Percentiles rank a stretch among this genome's conserved stretches.
phyloP scores from a whole-genome alignment of 2,888 invertebrate genomes.

The Cotesia congregata region DNA sequence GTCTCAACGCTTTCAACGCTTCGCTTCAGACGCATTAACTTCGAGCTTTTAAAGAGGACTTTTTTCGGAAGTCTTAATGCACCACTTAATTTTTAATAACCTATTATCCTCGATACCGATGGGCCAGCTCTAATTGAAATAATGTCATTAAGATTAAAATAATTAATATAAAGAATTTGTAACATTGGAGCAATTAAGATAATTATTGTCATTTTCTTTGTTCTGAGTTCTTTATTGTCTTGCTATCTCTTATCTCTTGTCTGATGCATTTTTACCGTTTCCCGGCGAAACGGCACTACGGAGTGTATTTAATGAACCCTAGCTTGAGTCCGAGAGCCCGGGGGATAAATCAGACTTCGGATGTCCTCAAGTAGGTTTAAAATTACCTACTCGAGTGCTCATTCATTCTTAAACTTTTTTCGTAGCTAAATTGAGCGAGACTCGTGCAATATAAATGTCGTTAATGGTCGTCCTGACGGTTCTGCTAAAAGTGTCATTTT shows the following conservation, averaged over 20 bases:
- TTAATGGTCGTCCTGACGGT: slow-evolving; percentile 21
- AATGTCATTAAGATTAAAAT: neutral
- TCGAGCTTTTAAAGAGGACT: neutral
- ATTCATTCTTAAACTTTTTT: slow-evolving; percentile 11
- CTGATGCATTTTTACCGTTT: slow-evolving; percentile 5
- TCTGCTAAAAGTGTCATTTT: slow-evolving; percentile 23
- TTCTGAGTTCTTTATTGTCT: slow-evolving; percentile 11
- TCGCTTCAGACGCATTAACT: neutral
- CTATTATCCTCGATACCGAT: neutral
- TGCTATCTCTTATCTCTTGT: neutral
- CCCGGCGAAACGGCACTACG: neutral
- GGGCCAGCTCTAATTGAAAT: neutral
- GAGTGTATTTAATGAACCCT: neutral
- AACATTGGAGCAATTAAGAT: neutral
- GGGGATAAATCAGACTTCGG: slow-evolving; percentile 4
- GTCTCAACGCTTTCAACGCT: neutral
- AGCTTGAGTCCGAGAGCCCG: neutral
- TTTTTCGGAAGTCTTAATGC: neutral
- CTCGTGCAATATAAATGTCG: slow-evolving; percentile 18
- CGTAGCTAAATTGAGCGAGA: slow-evolving; percentile 4
- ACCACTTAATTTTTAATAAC: neutral
- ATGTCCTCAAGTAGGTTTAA: slow-evolving; percentile 20
- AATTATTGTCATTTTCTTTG: slow-evolving; percentile 14
- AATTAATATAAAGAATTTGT: neutral
- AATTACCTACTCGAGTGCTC: slow-evolving; percentile 24